These are phyloP conservation scores for Artibeus lituratus DNA, from an alignment of 2,797 vertebrate genomes.

Conservation along the genomic window DNA sequence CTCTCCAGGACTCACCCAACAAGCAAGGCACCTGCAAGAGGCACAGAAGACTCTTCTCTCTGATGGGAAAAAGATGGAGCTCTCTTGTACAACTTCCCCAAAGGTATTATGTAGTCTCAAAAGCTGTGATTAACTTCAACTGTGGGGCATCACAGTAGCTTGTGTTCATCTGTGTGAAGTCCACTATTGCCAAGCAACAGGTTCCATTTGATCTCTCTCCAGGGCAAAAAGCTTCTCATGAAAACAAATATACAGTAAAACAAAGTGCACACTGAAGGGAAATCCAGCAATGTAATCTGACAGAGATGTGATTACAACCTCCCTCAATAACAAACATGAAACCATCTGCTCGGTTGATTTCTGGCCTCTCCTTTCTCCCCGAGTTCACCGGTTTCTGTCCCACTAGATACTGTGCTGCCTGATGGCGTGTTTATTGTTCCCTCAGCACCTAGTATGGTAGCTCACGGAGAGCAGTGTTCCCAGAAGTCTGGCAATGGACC, in stretches of 20 bases:
- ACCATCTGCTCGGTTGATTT: neutral
- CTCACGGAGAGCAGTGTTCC: neutral
- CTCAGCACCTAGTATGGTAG: neutral
- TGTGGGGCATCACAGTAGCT: conserved; percentile 58
- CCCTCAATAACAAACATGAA: neutral
- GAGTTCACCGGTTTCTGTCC: neutral
- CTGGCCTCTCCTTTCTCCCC: neutral
- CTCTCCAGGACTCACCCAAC: neutral
- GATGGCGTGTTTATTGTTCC: neutral
- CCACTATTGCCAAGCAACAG: conserved; percentile 87
- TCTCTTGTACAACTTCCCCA: conserved; percentile 83
- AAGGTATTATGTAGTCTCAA: conserved; percentile 86
- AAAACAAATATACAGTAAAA: neutral
- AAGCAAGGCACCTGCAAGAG: neutral
- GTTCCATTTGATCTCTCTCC: conserved; percentile 79
- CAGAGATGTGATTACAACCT: neutral
- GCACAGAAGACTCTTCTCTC: neutral
- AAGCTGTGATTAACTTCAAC: conserved; percentile 83
- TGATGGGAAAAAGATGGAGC: neutral
- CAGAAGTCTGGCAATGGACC: neutral
- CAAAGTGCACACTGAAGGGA: neutral
- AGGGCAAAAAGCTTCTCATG: conserved; percentile 59
- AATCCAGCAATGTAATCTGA: neutral
- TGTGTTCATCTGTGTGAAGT: conserved; percentile 84
- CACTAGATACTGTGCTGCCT: neutral